These are phyloP conservation scores for Diorhabda elongata DNA, from an alignment of 1,140 invertebrate species.

Conservation along the genomic window DNA sequence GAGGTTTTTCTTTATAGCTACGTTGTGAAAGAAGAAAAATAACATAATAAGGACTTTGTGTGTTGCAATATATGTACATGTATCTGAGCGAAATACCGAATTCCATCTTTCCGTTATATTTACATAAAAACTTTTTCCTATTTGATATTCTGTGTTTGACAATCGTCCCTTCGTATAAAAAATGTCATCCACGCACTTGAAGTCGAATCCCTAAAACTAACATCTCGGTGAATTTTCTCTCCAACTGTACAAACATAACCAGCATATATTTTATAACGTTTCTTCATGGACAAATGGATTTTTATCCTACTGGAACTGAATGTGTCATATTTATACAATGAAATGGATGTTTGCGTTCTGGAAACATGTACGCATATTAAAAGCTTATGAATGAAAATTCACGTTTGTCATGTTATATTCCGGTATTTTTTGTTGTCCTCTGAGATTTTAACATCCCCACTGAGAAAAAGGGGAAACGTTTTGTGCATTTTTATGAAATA, in stretches of 20 bases:
- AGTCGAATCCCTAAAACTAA: constrained; percentile 7
- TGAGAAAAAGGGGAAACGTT: too few relatives aligned
- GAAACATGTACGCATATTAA: neutral
- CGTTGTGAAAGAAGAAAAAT: too few relatives aligned
- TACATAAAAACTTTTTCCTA: too few relatives aligned
- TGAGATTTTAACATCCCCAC: neutral
- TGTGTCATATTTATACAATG: constrained; percentile 9
- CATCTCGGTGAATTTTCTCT: constrained; percentile 4
- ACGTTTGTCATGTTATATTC: neutral
- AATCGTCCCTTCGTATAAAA: neutral
- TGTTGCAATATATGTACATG: too few relatives aligned
- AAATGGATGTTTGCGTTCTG: neutral
- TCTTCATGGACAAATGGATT: constrained; percentile 5
- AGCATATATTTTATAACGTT: constrained; percentile 10
- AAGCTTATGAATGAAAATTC: neutral
- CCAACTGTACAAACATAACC: constrained; percentile 1
- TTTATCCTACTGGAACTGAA: neutral
- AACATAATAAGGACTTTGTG: too few relatives aligned
- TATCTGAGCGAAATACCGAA: too few relatives aligned
- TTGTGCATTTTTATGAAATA: too few relatives aligned
- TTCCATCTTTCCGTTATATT: too few relatives aligned
- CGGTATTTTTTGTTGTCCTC: neutral
- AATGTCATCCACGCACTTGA: neutral
- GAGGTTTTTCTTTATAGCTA: too few relatives aligned
- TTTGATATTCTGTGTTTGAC: too few relatives aligned